These are phyloP conservation scores for Zeuzera pyrina DNA, from an alignment of 2,888 invertebrate genomes.

Conservation along the genomic window DNA sequence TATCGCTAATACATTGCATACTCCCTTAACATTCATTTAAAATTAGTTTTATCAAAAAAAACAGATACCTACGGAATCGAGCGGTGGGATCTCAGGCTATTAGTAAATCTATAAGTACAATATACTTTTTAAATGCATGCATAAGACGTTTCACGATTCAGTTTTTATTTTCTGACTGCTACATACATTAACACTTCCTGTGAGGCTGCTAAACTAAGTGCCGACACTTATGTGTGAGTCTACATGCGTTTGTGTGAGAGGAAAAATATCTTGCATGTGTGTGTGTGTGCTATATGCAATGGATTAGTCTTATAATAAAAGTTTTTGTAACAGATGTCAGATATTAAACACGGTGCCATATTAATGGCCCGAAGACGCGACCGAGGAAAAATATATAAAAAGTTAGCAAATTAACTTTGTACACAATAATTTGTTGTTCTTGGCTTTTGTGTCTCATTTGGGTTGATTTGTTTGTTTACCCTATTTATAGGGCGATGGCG, in stretches of 20 bases:
- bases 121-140: too few relatives aligned
- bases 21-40: too few relatives aligned
- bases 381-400: conserved; percentile 64
- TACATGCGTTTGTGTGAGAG: conserved; percentile 25
- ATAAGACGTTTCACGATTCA: too few relatives aligned
- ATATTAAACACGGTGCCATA: conserved; percentile 70
- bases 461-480: conserved; percentile 42
- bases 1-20: too few relatives aligned
- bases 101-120: too few relatives aligned
- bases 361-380: conserved; percentile 60
- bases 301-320: conserved; percentile 73
- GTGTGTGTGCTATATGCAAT: conserved; percentile 50
- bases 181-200: conserved; percentile 35
- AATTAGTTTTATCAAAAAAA: too few relatives aligned
- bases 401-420: conserved; percentile 60
- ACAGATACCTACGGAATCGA: too few relatives aligned
- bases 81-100: too few relatives aligned
- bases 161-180: conserved; percentile 12
- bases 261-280: conserved; percentile 26
- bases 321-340: conserved; percentile 73
- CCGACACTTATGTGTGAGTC: conserved; percentile 45
- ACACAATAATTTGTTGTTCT: conserved; percentile 28
- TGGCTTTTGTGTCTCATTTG: conserved; percentile 34
- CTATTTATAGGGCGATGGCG: too few relatives aligned
- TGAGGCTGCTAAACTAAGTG: conserved; percentile 63